Base-by-base conservation (phyloP, 2,113 vertebrate species). In the Salvelinus sp. region DNA sequence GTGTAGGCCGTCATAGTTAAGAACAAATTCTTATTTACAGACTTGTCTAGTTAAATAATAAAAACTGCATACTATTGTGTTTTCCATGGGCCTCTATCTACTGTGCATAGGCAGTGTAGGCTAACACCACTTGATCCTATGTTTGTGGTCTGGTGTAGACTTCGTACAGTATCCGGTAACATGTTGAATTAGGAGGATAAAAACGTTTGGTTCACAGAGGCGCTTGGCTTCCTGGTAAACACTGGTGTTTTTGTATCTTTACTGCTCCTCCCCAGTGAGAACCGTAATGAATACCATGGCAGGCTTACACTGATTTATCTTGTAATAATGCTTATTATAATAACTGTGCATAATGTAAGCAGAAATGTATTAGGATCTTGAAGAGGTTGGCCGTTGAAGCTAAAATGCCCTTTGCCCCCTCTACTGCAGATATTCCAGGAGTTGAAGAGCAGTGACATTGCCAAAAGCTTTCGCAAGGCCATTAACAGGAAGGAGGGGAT, bases 401-500 rank as follows among this genome's bases (percentile, higher is more conserved):
- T 33, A 14, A n/a, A 18, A 12, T 54, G 23, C 20, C 2, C 27
- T n/a, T 28, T 30, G 18, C 33, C 54, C 7, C 23, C 28, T 54
- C 14, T 70, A 80, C 79, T 54, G 70, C 85, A 98, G 97, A 94
- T 98, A 86, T 97, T 95, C 78, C 90, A 92, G 84, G 94, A 98
- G 16, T 79, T 97, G 83, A 97, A 96, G 85, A 94, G 94, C 72
- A 95, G 95, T 0, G 88, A 92, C 10, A 89, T 95, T 0, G 95
- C 96, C 0, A 92, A 95, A 83, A 93, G 90, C 0, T 98, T 98
- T 91, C 88, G 91, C 64, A 96, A 94, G 82, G 96, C 96, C 14
- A 96, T 98, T 87, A 97, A 96, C 87, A 94, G 95, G 70, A 98
- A 97, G 86, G 94, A 97, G 75, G 96, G 96, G 0, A 97, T 98